Conservation (phyloP, 2,113 vertebrate genomes). For the Tautogolabrus adspersus region DNA sequence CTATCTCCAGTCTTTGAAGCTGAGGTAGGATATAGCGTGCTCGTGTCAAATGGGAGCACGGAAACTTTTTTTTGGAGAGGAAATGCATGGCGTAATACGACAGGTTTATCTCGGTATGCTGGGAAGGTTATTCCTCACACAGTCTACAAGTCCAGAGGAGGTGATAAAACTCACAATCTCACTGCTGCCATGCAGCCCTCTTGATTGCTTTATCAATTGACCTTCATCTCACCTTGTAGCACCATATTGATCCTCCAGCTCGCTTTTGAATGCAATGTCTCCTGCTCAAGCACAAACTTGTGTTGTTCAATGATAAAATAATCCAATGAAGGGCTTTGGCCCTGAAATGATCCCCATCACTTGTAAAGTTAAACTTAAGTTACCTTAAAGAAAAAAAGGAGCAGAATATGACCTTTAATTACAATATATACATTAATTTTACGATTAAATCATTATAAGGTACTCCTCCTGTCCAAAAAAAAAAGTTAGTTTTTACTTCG, state of each 20-base stretch:
- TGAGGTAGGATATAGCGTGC: conserved; percentile 35
- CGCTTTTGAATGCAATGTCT: conserved; percentile 11
- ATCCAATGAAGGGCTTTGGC: background rate
- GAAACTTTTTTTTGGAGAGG: conserved; percentile 21
- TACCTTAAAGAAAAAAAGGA: background rate
- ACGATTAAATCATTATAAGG: no score
- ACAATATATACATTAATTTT: no score
- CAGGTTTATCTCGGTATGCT: conserved; percentile 47
- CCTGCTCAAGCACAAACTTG: conserved; percentile 18
- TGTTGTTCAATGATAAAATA: conserved; percentile 15
- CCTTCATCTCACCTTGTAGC: conserved; percentile 49
- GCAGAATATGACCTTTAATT: no score
- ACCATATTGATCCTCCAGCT: conserved; percentile 40
- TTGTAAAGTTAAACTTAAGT: background rate
- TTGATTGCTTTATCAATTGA: conserved; percentile 66
- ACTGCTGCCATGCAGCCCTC: conserved; percentile 16
- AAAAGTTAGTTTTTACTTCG: no score
- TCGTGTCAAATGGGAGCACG: conserved; percentile 34
- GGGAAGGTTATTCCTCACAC: conserved; percentile 55
- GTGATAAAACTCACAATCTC: conserved; percentile 47
- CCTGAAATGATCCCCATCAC: background rate
- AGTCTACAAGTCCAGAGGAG: conserved; percentile 30
- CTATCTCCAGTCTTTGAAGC: conserved; percentile 51
- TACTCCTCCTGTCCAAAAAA: no score
- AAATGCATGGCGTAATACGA: conserved; percentile 3